Evolutionary conservation across 2,888 invertebrate species (phyloP), one percentile per base, ranked within the genome.

Genomic region (Melipona bicolor): DNA sequence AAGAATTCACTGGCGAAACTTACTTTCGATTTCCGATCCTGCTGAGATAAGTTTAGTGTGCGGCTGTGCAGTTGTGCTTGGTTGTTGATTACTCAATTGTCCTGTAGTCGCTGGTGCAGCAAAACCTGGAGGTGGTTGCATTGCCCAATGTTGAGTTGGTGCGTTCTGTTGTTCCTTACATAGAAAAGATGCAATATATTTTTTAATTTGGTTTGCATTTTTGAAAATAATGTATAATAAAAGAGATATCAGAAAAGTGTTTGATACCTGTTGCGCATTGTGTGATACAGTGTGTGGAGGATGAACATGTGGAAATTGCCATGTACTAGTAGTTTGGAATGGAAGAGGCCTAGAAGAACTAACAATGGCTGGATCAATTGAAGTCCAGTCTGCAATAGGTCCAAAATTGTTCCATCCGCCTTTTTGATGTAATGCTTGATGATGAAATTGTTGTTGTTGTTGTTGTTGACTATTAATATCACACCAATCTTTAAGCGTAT

Each of bases 351-450:
- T 96, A 86, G 96, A 97, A 87, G 96, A 97, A 85, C 97, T 97
- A 94, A 98, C 96, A 91, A 99, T 98, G 89, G 98, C 98, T 82
- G 99, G 98, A 96, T 99, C 99, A 96, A 98, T 96, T 89, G 97
- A 96, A 91, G 98, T 97, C 98, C 98, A 98, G 95, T 98, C 98
- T 90, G 97, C 95, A 95, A 96, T 96, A 86, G 95, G 93, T 88
- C 93, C 94, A 68, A 94, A 93, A 79, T 94, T 94, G 81, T 94
- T 94, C 93, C 94, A 94, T 76, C 93, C 92, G 68, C 92, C 91
- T 86, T 94, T 94, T 83, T 94, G 94, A 82, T 94, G 94, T 56
- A 94, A 81, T 83, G 92, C 85, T 87, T 93, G 94, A 88, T 93
- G 94, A 93, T 91, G 95, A 94, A 92, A 95, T 93, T 94, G 93